phyloP scores from a whole-genome alignment of 2,888 invertebrate species.

The Lottia gigantea region DNA sequence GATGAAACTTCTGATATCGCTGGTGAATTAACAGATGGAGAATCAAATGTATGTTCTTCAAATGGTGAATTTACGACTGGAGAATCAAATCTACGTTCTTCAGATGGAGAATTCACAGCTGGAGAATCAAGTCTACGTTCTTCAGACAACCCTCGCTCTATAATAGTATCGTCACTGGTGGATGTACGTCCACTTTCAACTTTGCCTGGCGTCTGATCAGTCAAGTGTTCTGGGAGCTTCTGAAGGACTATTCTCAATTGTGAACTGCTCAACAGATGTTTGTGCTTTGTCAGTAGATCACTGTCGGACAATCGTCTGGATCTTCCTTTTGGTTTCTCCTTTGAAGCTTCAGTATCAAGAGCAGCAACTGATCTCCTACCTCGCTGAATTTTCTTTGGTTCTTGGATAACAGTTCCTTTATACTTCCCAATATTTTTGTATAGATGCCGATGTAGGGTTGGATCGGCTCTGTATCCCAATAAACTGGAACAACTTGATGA shows the following conservation, averaged over 20 bases:
- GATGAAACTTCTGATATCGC: background rate
- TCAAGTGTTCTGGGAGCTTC: background rate
- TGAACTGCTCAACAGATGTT: background rate
- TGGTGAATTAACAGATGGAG: background rate
- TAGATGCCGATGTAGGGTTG: background rate
- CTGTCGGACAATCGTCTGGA: background rate
- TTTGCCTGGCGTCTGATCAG: background rate
- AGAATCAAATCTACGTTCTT: background rate
- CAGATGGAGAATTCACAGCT: background rate
- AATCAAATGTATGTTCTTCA: background rate
- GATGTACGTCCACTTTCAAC: background rate
- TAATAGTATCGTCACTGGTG: background rate
- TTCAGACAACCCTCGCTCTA: background rate
- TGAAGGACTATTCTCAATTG: background rate
- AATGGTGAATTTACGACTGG: background rate
- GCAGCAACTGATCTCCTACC: background rate
- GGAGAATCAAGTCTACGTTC: background rate
- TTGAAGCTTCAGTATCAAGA: too few species aligned
- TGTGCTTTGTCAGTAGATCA: background rate
- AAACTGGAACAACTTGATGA: background rate
- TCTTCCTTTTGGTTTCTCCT: too few species aligned
- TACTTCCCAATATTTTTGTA: background rate
- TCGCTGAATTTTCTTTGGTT: background rate
- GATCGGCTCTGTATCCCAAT: too few species aligned
- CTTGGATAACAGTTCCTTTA: background rate